Conservation (phyloP, 2,888 invertebrate genomes). For the Cyaniris semiargus region DNA sequence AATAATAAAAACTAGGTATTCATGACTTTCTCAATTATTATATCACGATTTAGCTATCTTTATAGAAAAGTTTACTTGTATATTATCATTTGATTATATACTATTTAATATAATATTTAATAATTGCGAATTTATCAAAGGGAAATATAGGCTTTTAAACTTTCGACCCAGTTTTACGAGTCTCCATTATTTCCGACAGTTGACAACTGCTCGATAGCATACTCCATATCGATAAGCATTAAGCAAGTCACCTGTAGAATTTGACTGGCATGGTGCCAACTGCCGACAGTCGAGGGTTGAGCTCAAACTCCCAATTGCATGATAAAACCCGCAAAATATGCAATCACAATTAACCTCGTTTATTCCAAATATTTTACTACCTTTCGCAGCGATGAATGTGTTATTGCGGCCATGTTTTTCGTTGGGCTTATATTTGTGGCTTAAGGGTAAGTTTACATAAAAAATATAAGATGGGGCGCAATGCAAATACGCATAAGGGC, state of each 20-base stretch:
- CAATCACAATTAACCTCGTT: neutral
- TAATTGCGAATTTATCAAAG: too few species aligned
- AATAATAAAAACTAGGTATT: neutral
- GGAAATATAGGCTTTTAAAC: too few species aligned
- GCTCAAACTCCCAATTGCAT: constrained; percentile 2
- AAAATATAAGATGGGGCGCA: too few species aligned
- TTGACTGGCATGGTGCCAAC: neutral
- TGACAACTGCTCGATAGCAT: neutral
- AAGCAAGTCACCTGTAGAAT: constrained; percentile 14
- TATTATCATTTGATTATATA: too few species aligned
- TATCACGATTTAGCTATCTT: neutral
- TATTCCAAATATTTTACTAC: neutral
- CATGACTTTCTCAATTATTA: neutral
- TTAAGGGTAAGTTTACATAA: neutral
- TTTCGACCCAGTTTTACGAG: neutral
- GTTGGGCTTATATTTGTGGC: neutral
- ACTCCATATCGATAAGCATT: neutral
- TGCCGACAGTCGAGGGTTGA: neutral
- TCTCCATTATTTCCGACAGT: neutral
- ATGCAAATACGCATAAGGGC: too few species aligned
- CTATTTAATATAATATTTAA: too few species aligned
- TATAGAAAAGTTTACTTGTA: too few species aligned
- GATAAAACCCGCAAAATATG: constrained; percentile 4
- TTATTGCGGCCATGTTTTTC: neutral
- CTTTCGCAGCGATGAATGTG: neutral